Conservation (phyloP, 2,888 invertebrate species). For the Leucoma salicis region DNA sequence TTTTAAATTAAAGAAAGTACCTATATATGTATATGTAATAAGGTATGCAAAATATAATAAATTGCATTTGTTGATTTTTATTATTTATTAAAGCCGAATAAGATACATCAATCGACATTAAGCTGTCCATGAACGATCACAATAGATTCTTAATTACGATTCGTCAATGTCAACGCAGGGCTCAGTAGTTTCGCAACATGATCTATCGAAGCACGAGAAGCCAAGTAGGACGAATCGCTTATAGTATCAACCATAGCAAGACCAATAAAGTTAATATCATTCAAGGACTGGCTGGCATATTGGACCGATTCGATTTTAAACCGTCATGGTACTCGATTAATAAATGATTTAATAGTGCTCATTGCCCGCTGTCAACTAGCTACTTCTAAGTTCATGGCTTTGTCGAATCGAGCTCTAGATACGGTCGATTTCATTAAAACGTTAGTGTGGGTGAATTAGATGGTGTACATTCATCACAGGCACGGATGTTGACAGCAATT, state of each 20-base stretch:
- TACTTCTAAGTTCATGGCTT: constrained; percentile 54
- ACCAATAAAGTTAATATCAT: constrained; percentile 60
- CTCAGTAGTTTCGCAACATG: constrained; percentile 51
- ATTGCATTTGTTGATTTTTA: too few relatives aligned
- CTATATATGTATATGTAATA: too few relatives aligned
- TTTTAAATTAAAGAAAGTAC: too few relatives aligned
- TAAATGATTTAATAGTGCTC: constrained; percentile 54
- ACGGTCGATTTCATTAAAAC: constrained; percentile 52
- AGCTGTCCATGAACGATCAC: constrained; percentile 45
- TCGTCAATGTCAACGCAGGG: constrained; percentile 54
- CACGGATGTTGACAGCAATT: constrained; percentile 54
- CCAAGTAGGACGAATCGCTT: constrained; percentile 60
- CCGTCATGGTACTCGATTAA: constrained; percentile 54
- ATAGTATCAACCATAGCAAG: constrained; percentile 55
- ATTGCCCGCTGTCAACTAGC: constrained; percentile 47
- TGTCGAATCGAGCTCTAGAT: constrained; percentile 45
- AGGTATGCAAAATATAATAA: too few relatives aligned
- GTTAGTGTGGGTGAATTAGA: constrained; percentile 48
- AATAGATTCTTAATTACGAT: constrained; percentile 56
- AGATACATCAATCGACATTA: constrained; percentile 33
- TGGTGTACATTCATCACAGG: constrained; percentile 57
- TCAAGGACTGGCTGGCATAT: constrained; percentile 63
- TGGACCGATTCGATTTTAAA: constrained; percentile 49
- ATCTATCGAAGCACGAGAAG: constrained; percentile 52
- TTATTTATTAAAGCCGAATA: constrained; percentile 12